Conservation (phyloP, 2,113 vertebrate genomes). For the Eupsittula cactorum region DNA sequence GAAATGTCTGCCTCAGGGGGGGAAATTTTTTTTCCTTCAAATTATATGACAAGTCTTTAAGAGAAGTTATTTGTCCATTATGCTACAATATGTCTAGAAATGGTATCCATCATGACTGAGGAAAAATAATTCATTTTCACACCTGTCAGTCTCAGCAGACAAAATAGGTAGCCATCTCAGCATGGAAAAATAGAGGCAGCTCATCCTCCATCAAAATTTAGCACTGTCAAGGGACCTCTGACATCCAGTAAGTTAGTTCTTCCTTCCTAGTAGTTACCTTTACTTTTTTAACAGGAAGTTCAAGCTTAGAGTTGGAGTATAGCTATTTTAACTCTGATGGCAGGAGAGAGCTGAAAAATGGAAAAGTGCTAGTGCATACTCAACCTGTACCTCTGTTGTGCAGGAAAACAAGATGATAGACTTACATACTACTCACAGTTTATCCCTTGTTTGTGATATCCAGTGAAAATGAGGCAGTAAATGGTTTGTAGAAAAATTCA, state of each 20-base stretch:
- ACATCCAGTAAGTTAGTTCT: not conserved
- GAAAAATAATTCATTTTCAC: conserved; percentile 66
- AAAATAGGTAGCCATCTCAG: conserved; percentile 29
- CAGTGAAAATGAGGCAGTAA: not conserved
- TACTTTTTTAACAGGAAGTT: not conserved
- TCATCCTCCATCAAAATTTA: conserved; percentile 40
- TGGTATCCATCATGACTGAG: conserved; percentile 52
- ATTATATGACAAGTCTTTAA: conserved; percentile 65
- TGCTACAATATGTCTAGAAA: conserved; percentile 50
- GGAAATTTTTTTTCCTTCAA: conserved; percentile 44
- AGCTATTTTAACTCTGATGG: not conserved
- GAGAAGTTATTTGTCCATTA: conserved; percentile 65
- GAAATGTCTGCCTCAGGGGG: conserved; percentile 53
- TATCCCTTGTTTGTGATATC: not conserved
- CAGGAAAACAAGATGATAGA: not conserved
- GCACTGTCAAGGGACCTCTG: not conserved
- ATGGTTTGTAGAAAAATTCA: not conserved
- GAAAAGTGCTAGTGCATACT: not conserved
- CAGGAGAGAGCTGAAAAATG: not conserved
- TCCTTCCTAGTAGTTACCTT: conserved; percentile 13
- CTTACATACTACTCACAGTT: not conserved
- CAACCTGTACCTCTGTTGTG: not conserved
- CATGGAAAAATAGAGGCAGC: not conserved
- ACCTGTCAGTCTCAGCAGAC: conserved; percentile 47
- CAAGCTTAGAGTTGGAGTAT: not conserved